Base-by-base conservation (phyloP, 2,797 vertebrate genomes). In the Cossypha dichroa region DNA sequence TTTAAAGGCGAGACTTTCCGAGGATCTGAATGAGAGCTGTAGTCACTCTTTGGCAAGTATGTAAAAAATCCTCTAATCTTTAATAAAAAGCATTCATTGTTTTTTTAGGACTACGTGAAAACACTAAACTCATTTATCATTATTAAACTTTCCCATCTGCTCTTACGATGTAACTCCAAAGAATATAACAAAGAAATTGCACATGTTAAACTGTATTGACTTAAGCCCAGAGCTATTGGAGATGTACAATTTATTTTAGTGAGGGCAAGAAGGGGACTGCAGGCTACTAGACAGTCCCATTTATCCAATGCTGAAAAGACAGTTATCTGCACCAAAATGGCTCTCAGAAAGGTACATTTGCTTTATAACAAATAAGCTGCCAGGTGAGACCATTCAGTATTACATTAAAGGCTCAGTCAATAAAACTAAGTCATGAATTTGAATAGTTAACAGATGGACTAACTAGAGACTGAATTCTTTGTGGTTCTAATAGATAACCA, bases 381-480 rank as follows among this genome's bases (percentile, higher is more conserved):
- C 91, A 97, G 95, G 95, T 96, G 93, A 97, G 94, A 93, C 91
- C 83, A 86, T 93, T 90, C 93, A 95, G 91, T 85, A 85, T 94
- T 79, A 93, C 93, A 85, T 82, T 92, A 95, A 87, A 88, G 77
- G 83, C 88, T 74, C 88, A 80, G 77, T 87, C 93, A 92, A 95
- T 95, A 92, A 96, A 95, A 86, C 77, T 60, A 92, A 95, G 92
- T 93, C 68, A 89, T 93, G 96, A 95, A 96, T 97, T 94, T 94
- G 93, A 96, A 94, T 94, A 96, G 96, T 97, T 96, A 96, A 96
- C 94, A 95, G 95, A 97, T 96, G 94, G 96, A 96, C 96, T 97
- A 96, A 96, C 96, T 96, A 94, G 85, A 95, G 92, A 88, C 76
- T 17, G 90, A 93, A 88, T 95, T 97, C 87, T 97, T 96, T 76